These are phyloP conservation scores for Sitta carolinensis DNA, from an alignment of 2,797 vertebrate genomes.

Conservation along the genomic window DNA sequence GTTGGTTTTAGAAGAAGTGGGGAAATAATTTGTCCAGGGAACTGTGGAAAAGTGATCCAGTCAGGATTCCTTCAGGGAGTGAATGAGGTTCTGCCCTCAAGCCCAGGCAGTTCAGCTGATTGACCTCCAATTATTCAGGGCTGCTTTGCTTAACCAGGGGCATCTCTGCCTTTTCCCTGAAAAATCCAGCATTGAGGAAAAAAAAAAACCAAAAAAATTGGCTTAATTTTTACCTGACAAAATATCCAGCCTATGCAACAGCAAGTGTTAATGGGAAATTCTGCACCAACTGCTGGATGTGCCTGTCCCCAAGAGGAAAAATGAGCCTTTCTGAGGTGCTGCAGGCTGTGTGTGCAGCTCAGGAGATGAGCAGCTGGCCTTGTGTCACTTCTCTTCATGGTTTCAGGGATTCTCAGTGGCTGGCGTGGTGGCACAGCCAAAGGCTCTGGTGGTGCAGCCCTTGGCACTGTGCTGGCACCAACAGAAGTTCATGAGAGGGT, in stretches of 20 bases:
- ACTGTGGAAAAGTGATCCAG: not conserved
- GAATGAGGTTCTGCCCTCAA: not conserved
- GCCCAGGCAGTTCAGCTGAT: not conserved
- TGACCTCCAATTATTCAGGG: not conserved
- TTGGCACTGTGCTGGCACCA: not conserved
- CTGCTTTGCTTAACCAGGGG: not conserved
- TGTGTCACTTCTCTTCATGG: not conserved
- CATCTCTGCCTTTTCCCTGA: not conserved
- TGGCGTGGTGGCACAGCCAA: not conserved
- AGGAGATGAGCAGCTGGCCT: not conserved
- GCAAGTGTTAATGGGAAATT: not conserved
- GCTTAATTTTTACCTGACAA: not conserved
- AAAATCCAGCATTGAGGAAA: not conserved
- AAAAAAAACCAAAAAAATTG: not conserved
- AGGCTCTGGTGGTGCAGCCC: not conserved
- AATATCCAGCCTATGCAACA: not conserved
- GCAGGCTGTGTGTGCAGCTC: not conserved
- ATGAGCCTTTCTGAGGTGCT: not conserved
- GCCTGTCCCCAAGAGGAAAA: not conserved
- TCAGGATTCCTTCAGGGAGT: not conserved
- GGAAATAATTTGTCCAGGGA: not conserved
- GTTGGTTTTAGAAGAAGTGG: not conserved
- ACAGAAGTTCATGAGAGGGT: rapidly evolving
- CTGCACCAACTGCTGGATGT: not conserved
- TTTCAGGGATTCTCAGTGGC: rapidly evolving